These are phyloP conservation scores for Phrynocephalus guinanensis DNA, from an alignment of 2,797 vertebrate species.

Conservation along the genomic window DNA sequence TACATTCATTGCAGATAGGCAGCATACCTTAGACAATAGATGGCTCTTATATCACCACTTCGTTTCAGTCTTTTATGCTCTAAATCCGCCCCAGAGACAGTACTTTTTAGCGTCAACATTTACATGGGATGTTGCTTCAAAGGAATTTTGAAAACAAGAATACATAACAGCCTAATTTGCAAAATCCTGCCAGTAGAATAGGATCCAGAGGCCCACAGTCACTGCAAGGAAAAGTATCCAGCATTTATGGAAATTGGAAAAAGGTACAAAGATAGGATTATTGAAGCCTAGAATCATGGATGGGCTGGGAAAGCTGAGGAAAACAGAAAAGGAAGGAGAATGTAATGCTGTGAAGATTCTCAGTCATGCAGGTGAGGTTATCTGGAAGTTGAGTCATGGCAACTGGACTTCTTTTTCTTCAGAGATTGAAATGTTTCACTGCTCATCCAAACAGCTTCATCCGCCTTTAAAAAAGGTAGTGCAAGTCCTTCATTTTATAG, in stretches of 20 bases:
- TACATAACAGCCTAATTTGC: background rate
- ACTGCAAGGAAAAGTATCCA: background rate
- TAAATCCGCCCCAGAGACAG: background rate
- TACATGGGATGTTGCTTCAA: slow-evolving; percentile 5
- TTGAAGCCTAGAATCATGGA: background rate
- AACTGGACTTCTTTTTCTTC: too few species aligned
- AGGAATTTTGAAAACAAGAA: background rate
- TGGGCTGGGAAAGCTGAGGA: too few species aligned
- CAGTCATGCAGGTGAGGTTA: too few species aligned
- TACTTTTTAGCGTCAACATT: background rate
- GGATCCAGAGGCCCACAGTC: background rate
- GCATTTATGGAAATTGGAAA: background rate
- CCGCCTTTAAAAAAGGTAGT: too few species aligned
- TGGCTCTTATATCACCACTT: slow-evolving; percentile 2
- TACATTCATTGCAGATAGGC: slow-evolving; percentile 9
- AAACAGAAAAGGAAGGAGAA: background rate
- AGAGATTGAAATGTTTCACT: too few species aligned
- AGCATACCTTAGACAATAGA: background rate
- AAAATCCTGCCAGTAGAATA: background rate
- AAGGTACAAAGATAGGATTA: background rate
- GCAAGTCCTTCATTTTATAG: too few species aligned
- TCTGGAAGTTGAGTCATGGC: too few species aligned
- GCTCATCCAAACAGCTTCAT: too few species aligned
- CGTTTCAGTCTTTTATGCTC: slow-evolving; percentile 9
- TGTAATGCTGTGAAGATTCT: background rate